Evolutionary conservation across 2,888 invertebrate species (phyloP).

Genomic region (Mesopsocus fuscifrons): DNA sequence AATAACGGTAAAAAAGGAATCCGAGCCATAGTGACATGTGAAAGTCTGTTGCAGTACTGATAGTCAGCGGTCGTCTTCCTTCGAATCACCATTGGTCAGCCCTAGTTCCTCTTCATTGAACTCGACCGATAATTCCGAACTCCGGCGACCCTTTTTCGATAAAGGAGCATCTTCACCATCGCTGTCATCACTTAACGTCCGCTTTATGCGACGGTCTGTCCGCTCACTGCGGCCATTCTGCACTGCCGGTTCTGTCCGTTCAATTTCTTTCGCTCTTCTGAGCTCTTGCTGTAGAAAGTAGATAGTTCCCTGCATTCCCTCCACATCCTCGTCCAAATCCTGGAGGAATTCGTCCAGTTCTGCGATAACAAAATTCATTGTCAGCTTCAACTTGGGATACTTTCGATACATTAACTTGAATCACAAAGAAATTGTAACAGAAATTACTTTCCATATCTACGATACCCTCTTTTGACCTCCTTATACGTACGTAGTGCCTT

Average conservation of each 20-base stretch:
- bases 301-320: conserved; percentile 97
- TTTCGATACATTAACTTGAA: not conserved
- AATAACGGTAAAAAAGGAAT: too few species aligned
- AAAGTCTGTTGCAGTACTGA: too few species aligned
- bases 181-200: conserved; percentile 29
- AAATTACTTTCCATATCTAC: not conserved
- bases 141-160: conserved; percentile 48
- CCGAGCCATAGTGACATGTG: too few species aligned
- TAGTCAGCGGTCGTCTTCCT: conserved; percentile 30
- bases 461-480: too few species aligned
- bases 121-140: conserved; percentile 50
- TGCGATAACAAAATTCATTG: conserved; percentile 28
- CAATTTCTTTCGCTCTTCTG: conserved; percentile 55
- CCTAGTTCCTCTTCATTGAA: conserved; percentile 56
- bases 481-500: too few species aligned
- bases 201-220: conserved; percentile 18
- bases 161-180: conserved; percentile 31
- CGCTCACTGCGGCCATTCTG: conserved; percentile 30
- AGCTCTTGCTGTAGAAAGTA: conserved; percentile 85
- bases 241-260: conserved; percentile 21
- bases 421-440: not conserved
- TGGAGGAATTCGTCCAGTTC: conserved; percentile 90
- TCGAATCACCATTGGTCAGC: conserved; percentile 45
- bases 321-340: conserved; percentile 92
- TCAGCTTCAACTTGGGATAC: too few species aligned